Conservation (phyloP, 1,140 invertebrate species). For the Ostrea edulis region DNA sequence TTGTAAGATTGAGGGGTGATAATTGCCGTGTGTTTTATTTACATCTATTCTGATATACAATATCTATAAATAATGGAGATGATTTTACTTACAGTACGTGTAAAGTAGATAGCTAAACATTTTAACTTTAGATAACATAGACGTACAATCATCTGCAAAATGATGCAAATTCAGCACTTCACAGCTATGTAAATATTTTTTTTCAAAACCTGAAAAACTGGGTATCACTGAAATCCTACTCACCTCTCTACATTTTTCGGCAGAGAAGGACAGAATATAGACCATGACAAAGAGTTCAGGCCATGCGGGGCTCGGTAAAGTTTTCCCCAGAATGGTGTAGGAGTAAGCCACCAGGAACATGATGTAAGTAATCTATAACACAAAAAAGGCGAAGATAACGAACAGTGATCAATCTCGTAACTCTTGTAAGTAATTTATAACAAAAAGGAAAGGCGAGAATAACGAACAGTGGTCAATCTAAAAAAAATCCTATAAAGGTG, state of each 20-base stretch:
- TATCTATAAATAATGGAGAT: not conserved
- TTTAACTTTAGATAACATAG: no score
- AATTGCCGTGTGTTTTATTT: not conserved
- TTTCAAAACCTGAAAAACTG: not conserved
- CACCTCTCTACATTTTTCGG: conserved; percentile 95
- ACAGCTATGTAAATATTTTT: not conserved
- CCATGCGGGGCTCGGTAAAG: conserved; percentile 87
- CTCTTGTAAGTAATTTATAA: no score
- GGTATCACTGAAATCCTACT: conserved; percentile 63
- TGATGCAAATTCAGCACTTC: not conserved
- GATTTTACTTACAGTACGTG: not conserved
- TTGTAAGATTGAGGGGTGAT: not conserved
- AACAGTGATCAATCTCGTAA: no score
- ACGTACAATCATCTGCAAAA: no score
- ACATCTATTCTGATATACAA: not conserved
- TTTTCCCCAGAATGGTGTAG: conserved; percentile 93
- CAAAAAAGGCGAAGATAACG: no score
- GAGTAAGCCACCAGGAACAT: conserved; percentile 94
- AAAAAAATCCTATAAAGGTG: no score
- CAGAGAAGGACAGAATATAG: conserved; percentile 92
- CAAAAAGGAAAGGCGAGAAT: no score
- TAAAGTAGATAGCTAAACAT: no score
- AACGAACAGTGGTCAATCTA: no score
- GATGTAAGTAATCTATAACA: conserved; percentile 92
- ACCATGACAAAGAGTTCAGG: conserved; percentile 93